Evolutionary conservation across 2,113 vertebrate genomes (phyloP).

Genomic region (Uria lomvia): DNA sequence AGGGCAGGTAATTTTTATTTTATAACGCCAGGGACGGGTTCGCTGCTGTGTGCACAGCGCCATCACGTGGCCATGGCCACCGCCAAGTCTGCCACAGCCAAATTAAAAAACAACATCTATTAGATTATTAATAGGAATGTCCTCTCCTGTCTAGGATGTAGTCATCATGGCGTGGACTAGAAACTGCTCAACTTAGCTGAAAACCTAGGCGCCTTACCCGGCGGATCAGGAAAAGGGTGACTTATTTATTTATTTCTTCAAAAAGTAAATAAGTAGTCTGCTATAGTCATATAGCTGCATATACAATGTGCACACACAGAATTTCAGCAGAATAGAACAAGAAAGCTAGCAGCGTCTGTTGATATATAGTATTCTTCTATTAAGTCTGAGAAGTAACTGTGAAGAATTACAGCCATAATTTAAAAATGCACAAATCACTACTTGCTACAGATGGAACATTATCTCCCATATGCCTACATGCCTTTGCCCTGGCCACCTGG

Average conservation of each 20-base stretch:
- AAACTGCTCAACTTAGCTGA: not conserved
- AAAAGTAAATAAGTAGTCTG: conserved; percentile 17
- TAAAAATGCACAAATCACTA: conserved; percentile 34
- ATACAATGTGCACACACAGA: not conserved
- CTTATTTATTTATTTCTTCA: not conserved
- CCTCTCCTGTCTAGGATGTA: conserved; percentile 59
- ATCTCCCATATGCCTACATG: conserved; percentile 22
- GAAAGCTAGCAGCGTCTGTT: conserved; percentile 27
- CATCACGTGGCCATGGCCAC: conserved; percentile 84
- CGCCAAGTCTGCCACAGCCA: conserved; percentile 34
- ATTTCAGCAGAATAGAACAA: not conserved
- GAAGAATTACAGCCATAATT: conserved; percentile 11
- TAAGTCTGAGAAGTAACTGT: conserved; percentile 22
- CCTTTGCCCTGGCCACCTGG: conserved; percentile 14
- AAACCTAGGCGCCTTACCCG: not conserved
- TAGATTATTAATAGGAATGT: conserved; percentile 72
- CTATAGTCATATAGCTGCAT: not conserved
- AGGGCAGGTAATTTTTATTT: conserved; percentile 78
- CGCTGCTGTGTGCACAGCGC: conserved; percentile 94
- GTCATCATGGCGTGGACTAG: conserved; percentile 23
- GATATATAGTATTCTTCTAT: conserved; percentile 5
- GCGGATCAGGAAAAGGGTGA: not conserved
- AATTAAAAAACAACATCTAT: conserved; percentile 69
- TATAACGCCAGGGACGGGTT: conserved; percentile 66
- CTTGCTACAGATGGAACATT: conserved; percentile 50